Evolutionary conservation across 92 coral and sea anemone species (phyloP).

Genomic region (Virgularia gustaviana): DNA sequence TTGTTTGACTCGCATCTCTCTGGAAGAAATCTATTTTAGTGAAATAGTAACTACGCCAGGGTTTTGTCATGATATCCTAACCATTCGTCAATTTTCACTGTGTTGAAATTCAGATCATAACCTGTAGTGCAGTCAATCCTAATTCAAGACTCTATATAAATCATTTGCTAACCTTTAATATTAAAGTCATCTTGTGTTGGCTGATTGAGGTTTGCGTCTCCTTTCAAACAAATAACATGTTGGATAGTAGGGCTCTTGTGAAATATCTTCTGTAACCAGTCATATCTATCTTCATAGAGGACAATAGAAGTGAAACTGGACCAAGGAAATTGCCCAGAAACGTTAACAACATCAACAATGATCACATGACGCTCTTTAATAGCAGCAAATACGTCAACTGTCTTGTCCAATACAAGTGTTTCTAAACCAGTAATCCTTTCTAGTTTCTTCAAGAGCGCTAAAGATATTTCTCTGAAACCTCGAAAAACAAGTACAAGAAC

Average conservation of each 20-base stretch:
- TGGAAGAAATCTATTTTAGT: no score
- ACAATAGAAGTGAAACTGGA: slow-evolving; percentile 61
- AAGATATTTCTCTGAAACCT: slow-evolving; percentile 1
- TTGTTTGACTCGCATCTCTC: no score
- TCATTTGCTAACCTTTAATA: slow-evolving; percentile 12
- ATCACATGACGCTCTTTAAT: slow-evolving; percentile 19
- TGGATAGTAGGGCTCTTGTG: not conserved
- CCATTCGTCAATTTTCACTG: no score
- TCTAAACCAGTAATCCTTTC: not conserved
- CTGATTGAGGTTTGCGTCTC: not conserved
- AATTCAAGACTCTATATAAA: no score
- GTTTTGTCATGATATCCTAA: no score
- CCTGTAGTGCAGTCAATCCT: no score
- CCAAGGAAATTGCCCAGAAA: slow-evolving; percentile 66
- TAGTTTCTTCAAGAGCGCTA: not conserved
- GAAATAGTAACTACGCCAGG: no score
- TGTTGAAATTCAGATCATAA: no score
- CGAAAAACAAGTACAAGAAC: slow-evolving; percentile 18
- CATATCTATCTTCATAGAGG: slow-evolving; percentile 59
- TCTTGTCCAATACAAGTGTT: slow-evolving; percentile 1
- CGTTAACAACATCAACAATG: slow-evolving; percentile 18
- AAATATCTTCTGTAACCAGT: slow-evolving; percentile 12
- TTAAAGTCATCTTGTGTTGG: slow-evolving; percentile 1
- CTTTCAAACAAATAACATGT: slow-evolving; percentile 1
- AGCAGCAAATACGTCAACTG: not conserved